Base-by-base conservation (phyloP, 2,888 invertebrate genomes). In the Ypsolopha scabrella region DNA sequence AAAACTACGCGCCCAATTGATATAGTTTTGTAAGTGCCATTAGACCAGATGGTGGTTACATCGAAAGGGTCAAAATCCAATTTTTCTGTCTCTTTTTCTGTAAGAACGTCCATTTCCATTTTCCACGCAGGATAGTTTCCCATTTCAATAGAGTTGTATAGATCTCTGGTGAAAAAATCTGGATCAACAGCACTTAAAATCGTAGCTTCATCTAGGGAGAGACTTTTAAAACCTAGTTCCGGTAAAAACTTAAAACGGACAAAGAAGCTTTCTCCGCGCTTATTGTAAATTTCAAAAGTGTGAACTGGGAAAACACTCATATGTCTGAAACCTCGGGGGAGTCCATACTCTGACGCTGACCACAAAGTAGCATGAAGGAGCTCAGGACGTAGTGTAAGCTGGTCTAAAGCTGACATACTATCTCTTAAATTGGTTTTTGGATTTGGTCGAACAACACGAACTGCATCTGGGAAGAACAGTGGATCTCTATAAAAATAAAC, bases 401-500 rank as follows among this genome's bases (percentile, higher is more conserved):
- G 82, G 60, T 90, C 89, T 88, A 88, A 89, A 51, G 76, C 67
- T 69, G 75, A 75, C 2, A 68, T 69, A 1, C 11, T 11, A 52
- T 71, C 69, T 0, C 50, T 41, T 3, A 74, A 33, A 64, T 88
- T 78, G 1, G 90, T 89, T 24, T 67, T 72, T 14, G 90, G 90
- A 59, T 90, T 90, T 56, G 87, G 72, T 82, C 66, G 89, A 57
- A 87, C 87, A 1, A 87, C 72, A 59, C 88, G 89, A 39, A 86
- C 80, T 53, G 89, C 75, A 54, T 72, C 70, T n/a, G 80, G 79
- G 59, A 90, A 90, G 54, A 80, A 61, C 36, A 77, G 59, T 1
- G 89, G 87, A 58, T 90, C 89, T 56, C 87, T 74, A 56, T 88
- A 80, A 53, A 88, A 82, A 69, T 87, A 90, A 38, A 89, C 83